phyloP scores from a whole-genome alignment of 2,888 invertebrate genomes.

The Crematogaster levior region DNA sequence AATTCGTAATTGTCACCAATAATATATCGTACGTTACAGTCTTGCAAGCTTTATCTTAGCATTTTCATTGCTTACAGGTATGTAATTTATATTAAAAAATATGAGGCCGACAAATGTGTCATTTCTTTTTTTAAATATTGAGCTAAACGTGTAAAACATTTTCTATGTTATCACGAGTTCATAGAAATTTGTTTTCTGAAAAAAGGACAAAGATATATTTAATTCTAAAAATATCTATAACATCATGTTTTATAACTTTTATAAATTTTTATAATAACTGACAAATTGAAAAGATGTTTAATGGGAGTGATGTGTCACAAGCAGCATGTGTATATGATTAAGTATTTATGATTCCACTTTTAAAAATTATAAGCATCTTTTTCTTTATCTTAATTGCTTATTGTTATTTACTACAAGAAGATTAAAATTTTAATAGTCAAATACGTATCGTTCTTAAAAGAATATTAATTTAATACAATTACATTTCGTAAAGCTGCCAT shows the following conservation, averaged over 20 bases:
- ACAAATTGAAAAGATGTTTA: not conserved
- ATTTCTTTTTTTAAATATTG: not conserved
- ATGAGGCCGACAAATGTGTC: not conserved
- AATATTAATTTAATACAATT: constrained; percentile 3
- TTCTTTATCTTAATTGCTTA: not conserved
- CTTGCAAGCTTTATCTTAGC: not conserved
- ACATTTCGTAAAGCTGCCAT: constrained; percentile 36
- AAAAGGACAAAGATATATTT: not conserved
- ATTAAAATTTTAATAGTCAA: not conserved
- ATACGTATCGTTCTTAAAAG: not conserved
- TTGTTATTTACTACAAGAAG: not conserved
- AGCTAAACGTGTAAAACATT: not conserved
- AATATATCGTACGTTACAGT: not conserved
- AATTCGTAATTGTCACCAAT: not conserved
- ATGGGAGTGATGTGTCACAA: not conserved
- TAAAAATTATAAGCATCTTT: not conserved
- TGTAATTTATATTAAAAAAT: constrained; percentile 29
- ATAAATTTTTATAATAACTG: constrained; percentile 8
- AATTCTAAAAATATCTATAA: no score
- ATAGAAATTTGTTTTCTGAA: not conserved
- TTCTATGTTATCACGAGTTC: not conserved
- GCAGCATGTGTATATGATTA: not conserved
- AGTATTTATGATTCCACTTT: not conserved
- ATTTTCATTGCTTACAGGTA: constrained; percentile 4
- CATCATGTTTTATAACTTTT: not conserved